A percentile compares a stretch with the other conserved stretches of the same genome.
Conservation (phyloP, 2,888 invertebrate genomes). For the Xylota segnis region DNA sequence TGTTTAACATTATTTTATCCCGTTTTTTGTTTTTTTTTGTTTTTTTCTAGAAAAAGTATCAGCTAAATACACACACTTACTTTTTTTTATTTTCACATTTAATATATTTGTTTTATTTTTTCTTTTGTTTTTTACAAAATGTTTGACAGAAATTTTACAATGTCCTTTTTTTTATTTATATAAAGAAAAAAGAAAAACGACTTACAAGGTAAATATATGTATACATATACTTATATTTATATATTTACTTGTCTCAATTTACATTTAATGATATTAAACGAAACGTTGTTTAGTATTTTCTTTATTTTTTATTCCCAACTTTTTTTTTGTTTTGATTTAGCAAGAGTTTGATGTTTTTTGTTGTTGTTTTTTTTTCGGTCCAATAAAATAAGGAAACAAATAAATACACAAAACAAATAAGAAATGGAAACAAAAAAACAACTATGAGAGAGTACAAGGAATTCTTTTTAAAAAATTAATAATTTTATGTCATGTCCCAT, state of each 20-base stretch:
- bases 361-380: background rate
- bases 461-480: slow-evolving; percentile 40
- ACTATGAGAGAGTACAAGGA: slow-evolving; percentile 15
- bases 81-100: slow-evolving; percentile 77
- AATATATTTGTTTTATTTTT: slow-evolving; percentile 76
- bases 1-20: slow-evolving; percentile 37
- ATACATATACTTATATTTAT: slow-evolving; percentile 70
- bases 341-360: slow-evolving; percentile 66
- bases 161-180: slow-evolving; percentile 51
- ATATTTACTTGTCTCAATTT: slow-evolving; percentile 76
- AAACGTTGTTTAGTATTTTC: slow-evolving; percentile 79
- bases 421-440: slow-evolving; percentile 36
- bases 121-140: slow-evolving; percentile 73
- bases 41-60: slow-evolving; percentile 79
- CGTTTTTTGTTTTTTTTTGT: slow-evolving; percentile 21
- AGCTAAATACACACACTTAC: slow-evolving; percentile 81
- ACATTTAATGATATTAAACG: slow-evolving; percentile 76
- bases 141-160: slow-evolving; percentile 71
- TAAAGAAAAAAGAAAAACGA: slow-evolving; percentile 68
- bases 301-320: slow-evolving; percentile 61
- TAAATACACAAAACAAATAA: slow-evolving; percentile 61
- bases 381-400: slow-evolving; percentile 52
- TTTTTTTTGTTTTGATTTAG: slow-evolving; percentile 69
- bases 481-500: background rate
- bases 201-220: slow-evolving; percentile 68